Evolutionary conservation across 2,797 vertebrate genomes (phyloP).

Genomic region (Gadopsis bispinosus): DNA sequence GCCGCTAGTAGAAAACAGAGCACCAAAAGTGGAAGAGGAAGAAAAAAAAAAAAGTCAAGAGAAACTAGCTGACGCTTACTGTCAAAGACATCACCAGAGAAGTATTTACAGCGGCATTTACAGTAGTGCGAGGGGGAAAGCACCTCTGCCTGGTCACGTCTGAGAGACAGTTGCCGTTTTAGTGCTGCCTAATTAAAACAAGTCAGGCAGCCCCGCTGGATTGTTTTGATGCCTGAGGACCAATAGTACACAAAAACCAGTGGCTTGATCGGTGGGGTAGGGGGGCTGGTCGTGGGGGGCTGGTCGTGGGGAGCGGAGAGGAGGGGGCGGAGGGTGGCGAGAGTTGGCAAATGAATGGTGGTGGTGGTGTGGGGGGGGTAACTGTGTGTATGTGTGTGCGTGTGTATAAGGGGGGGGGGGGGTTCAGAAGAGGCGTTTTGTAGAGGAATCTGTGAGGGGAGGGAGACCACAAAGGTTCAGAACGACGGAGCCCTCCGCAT

Average conservation of each 20-base stretch:
- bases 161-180: constrained; percentile 94
- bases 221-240: constrained; percentile 99
- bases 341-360: constrained; percentile 85
- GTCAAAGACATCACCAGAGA: constrained; percentile 95
- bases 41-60: constrained; percentile 66
- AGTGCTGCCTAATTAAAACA: constrained; percentile 97
- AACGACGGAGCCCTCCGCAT: constrained; percentile 92
- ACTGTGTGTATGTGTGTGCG: constrained; percentile 26
- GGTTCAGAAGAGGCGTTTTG: constrained; percentile 64
- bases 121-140: constrained; percentile 85
- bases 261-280: constrained; percentile 93
- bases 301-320: no score
- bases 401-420: constrained; percentile 31
- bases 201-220: constrained; percentile 96
- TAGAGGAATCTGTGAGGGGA: constrained; percentile 80
- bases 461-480: constrained; percentile 94
- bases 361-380: constrained; percentile 19
- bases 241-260: constrained; percentile 95
- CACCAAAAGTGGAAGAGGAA: constrained; percentile 84
- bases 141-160: constrained; percentile 96
- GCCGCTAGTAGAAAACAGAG: constrained; percentile 86
- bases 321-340: constrained; percentile 79
- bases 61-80: constrained; percentile 93
- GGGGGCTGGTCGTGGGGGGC: constrained; percentile 66
- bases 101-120: constrained; percentile 98